Base-by-base conservation (phyloP, 2,797 vertebrate genomes). In the Leptoclinus maculatus region DNA sequence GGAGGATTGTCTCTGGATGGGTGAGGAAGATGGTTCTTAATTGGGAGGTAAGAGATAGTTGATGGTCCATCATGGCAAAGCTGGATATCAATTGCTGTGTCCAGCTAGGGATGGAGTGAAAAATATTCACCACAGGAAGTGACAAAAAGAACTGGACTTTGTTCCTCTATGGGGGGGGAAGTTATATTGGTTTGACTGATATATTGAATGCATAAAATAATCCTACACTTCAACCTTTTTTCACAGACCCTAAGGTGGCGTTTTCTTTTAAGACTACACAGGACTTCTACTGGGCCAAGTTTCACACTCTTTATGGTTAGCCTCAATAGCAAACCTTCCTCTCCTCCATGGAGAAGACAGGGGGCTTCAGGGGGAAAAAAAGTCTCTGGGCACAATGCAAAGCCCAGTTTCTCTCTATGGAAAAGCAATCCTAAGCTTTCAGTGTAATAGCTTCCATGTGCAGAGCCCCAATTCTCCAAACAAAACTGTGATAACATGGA, bases 361-460 rank as follows among this genome's bases (percentile, higher is more conserved):
- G 74, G 68, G 83, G 67, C 76, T 90, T 89, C 39, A 54, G 76
- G 69, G 73, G 83, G 43, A 3, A 93, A 92, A 89, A 88, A 84
- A 88, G 82, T 80, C 85, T 74, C 75, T 80, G 71, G 86, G 87
- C 69, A 83, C 86, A 84, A 87, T 75, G 73, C 51, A 74, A 74
- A 86, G 71, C 79, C 71, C 76, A 71, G 56, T 62, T 87, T 79
- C 84, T 89, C 84, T 75, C 66, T 38, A 54, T 87, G 83, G 89
- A 92, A 91, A 92, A 87, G 86, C 78, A 80, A 75, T 89, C 86
- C 79, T 82, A 78, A 88, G 79, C 87, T 87, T 91, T 88, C 73
- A 58, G 82, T 74, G 75, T 93, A 95, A 95, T 95, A 83, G 86
- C 86, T 93, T 94, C 92, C 93, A 95, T 92, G 78, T 94, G 94